A percentile compares a stretch with the other conserved stretches of the same genome.
Conservation (phyloP, 2,113 vertebrate species). For the Nothocercus nigrocapillus region DNA sequence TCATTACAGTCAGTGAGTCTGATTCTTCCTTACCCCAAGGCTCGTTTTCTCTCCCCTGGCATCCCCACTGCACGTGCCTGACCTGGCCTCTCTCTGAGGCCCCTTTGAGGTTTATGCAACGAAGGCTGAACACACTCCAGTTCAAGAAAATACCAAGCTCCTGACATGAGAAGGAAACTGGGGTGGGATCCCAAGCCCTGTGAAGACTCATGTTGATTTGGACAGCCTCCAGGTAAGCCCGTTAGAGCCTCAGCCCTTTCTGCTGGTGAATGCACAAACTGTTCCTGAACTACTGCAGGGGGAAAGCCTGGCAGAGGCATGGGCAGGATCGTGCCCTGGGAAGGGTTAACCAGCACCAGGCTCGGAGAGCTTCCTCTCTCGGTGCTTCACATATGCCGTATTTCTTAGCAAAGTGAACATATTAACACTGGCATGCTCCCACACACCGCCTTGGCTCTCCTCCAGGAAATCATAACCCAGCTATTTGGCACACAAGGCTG, state of each 20-base stretch:
- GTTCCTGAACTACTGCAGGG: conserved; percentile 39
- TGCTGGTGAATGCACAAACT: background rate
- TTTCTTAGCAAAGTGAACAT: conserved; percentile 71
- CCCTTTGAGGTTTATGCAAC: background rate
- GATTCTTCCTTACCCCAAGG: conserved; percentile 28
- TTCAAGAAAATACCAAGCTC: background rate
- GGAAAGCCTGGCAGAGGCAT: conserved; percentile 18
- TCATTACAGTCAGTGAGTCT: background rate
- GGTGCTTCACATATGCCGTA: conserved; percentile 55
- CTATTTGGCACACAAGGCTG: conserved; percentile 46
- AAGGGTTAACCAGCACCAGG: conserved; percentile 73
- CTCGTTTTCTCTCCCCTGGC: conserved; percentile 23
- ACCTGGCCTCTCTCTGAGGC: background rate
- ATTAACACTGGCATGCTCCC: conserved; percentile 72
- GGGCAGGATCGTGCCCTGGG: conserved; percentile 26
- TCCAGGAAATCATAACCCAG: conserved; percentile 62
- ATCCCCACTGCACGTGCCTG: conserved; percentile 28
- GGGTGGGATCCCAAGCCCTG: background rate
- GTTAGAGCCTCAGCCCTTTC: conserved; percentile 37
- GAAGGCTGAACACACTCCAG: background rate
- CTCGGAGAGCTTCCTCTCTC: conserved; percentile 60
- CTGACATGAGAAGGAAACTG: background rate
- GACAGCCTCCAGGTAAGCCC: background rate
- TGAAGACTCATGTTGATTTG: background rate
- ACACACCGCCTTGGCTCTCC: conserved; percentile 58